Percentiles rank a stretch among this genome's conserved stretches.
Conservation (phyloP, 1,140 invertebrate species). For the Bombyx mandarina region DNA sequence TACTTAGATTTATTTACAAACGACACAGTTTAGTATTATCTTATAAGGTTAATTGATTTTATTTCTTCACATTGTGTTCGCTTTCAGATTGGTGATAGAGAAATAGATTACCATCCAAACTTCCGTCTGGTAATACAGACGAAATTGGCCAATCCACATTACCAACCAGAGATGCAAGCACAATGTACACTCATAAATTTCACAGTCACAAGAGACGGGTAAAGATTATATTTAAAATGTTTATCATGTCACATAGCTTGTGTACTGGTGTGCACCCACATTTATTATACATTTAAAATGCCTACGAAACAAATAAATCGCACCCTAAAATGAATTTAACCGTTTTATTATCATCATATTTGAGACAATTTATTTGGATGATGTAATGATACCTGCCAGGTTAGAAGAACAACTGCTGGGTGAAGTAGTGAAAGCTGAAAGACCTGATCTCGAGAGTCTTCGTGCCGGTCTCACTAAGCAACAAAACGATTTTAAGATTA, state of each 20-base stretch:
- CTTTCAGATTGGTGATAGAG: slow-evolving; percentile 90
- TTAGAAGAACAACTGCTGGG: slow-evolving; percentile 94
- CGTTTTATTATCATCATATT: no score
- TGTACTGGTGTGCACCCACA: no score
- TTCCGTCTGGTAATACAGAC: slow-evolving; percentile 94
- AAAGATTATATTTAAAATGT: slow-evolving; percentile 6
- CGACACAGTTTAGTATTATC: no score
- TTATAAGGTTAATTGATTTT: no score
- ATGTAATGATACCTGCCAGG: slow-evolving; percentile 23
- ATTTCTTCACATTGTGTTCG: not conserved
- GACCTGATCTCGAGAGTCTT: slow-evolving; percentile 89
- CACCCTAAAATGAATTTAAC: no score
- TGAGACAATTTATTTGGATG: not conserved
- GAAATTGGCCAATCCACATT: slow-evolving; percentile 95
- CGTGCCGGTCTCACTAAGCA: slow-evolving; percentile 87
- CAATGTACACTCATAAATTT: slow-evolving; percentile 96
- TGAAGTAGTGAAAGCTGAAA: slow-evolving; percentile 93
- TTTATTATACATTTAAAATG: no score
- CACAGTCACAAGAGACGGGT: slow-evolving; percentile 84
- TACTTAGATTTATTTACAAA: no score
- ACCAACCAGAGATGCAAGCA: slow-evolving; percentile 97
- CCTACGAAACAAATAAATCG: no score
- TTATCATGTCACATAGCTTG: no score
- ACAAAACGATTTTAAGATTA: slow-evolving; percentile 96
- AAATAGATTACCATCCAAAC: slow-evolving; percentile 87